These are phyloP conservation scores for Muscicapa adusta DNA, from an alignment of 2,113 vertebrate species.

Conservation along the genomic window DNA sequence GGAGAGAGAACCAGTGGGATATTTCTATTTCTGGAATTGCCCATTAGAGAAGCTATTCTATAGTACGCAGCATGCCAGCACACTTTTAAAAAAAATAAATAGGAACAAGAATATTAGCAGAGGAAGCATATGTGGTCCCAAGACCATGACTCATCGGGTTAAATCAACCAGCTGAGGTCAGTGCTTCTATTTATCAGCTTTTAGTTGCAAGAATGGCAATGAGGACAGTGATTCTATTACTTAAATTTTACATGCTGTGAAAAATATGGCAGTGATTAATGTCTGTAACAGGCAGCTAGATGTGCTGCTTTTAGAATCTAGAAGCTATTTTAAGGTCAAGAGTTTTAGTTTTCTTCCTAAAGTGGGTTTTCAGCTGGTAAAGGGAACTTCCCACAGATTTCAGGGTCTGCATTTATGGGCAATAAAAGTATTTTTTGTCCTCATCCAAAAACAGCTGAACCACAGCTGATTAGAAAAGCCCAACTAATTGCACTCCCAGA, in stretches of 20 bases:
- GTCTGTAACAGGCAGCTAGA: background rate
- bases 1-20: constrained; percentile 17
- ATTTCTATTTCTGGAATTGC: constrained; percentile 62
- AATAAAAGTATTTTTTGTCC: background rate
- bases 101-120: constrained; percentile 45
- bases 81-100: constrained; percentile 55
- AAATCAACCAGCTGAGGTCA: constrained; percentile 64
- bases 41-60: constrained; percentile 53
- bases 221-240: constrained; percentile 40
- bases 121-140: constrained; percentile 42
- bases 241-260: constrained; percentile 57
- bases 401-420: background rate
- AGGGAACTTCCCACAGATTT: background rate
- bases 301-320: constrained; percentile 24
- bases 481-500: background rate
- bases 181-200: constrained; percentile 55
- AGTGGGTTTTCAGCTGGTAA: background rate
- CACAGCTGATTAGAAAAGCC: background rate
- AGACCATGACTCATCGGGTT: constrained; percentile 54
- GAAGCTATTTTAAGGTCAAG: constrained; percentile 49
- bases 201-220: background rate
- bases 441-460: background rate
- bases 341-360: constrained; percentile 25
- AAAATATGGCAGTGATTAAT: constrained; percentile 12
- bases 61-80: background rate